Base-by-base conservation (phyloP, 1,140 invertebrate genomes). In the Tetramorium simillimum region DNA sequence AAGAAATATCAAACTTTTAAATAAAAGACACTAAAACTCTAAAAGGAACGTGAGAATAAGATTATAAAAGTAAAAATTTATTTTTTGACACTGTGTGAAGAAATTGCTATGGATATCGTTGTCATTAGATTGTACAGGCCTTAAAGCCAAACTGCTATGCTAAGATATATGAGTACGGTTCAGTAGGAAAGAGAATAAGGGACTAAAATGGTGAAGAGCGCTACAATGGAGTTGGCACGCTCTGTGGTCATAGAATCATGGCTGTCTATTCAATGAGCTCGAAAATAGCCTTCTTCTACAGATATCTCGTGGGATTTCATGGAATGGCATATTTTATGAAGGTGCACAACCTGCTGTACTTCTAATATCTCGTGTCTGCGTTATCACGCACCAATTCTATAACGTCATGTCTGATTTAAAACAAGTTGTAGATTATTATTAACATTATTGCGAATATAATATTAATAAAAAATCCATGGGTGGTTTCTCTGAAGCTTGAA, bases 191-290 rank as follows among this genome's bases (percentile, higher is more conserved):
- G 92, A 92, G 93, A 93, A 93, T 93, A 93, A 92, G 89, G 91
- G 92, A 94, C 94, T 95, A 94, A 95, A 95, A 92, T 93, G 91
- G 92, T 86, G 89, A 89, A 94, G 91, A 91, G 92, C 90, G 93
- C 89, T 94, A 95, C 94, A 95, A 95, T 95, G 92, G 93, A 95
- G 93, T 95, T 95, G 95, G 95, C 95, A 95, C 94, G 94, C 92
- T 95, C 92, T 92, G 92, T 87, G 93, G 92, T 95, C 94, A 94
- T 95, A 94, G 94, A 95, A 95, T 95, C 95, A 94, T 94, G 93
- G 93, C 94, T 94, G 94, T 95, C 94, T 95, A 95, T 95, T 95
- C 94, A 95, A 95, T 95, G 94, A 95, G 94, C 94, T 95, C 89
- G 94, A 95, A 95, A 95, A 95, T 95, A 94, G 95, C 92, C 92